Base-by-base conservation (phyloP, 2,888 invertebrate genomes). In the Aproaerema taeniolella region DNA sequence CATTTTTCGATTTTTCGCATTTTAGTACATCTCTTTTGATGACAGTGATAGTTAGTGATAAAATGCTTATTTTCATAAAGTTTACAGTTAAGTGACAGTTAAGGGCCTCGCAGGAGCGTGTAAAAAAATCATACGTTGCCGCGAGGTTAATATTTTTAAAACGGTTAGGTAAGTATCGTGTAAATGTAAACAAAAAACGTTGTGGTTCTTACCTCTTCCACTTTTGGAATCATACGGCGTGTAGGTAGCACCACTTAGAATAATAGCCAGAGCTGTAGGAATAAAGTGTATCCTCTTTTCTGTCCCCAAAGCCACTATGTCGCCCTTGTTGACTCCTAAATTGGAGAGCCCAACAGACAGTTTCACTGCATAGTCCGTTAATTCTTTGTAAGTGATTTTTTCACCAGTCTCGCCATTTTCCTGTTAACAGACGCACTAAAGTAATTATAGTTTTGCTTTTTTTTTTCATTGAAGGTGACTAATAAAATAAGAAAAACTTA, bases 281-380 rank as follows among this genome's bases (percentile, higher is more conserved):
- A 83, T 59, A 57, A 88, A 90, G 53, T 88, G 88, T 39, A 88
- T 61, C 51, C 88, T 80, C 67, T 90, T 91, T 64, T 90, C 91
- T 37, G 88, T 86, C 38, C 88, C 90, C 39, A 91, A 65, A 12
- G 88, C 89, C 42, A 91, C 76, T 13, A 77, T 69, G 49, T 90
- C 90, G 3, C 89, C 88, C 39, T 65, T 61, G 31, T 61, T 58
- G 12, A 91, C 62, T 8, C 89, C 89, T 41, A 82, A 53, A 34
- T 77, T 73, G 47, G 55, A 63, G 15, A 91, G 71, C 55, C 80
- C 81, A 48, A 76, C 62, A 2, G 90, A 88, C 17, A 91, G 56
- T 55, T 81, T 78, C 24, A 87, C 81, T 44, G 89, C 87, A 43
- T 75, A 71, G 50, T 88, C 80, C 30, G 89, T 67, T 40, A 91